Base-by-base conservation (phyloP, 2,797 vertebrate species). In the Parauchenoglanis punctatus region DNA sequence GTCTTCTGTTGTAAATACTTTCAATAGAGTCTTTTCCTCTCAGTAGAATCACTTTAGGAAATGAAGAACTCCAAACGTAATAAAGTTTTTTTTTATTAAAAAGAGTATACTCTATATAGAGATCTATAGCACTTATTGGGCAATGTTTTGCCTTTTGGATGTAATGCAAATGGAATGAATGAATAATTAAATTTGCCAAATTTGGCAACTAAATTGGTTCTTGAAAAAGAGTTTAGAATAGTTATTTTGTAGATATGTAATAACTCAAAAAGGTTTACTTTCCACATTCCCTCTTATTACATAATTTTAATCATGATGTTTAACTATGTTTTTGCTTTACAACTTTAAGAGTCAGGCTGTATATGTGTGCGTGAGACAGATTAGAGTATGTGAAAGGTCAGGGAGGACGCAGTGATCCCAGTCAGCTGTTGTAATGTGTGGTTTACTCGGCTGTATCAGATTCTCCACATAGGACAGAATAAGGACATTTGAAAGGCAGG, bases 361-460 rank as follows among this genome's bases (percentile, higher is more conserved):
- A 52, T 61, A 31, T 8, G 46, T 73, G 56, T 46, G 17, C 7
- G 75, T 73, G 67, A 54, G 82, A 54, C 49, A 49, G 83, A 78
- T 35, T 46, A 83, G 49, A 61, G 44, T 59, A 85, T 88, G 87
- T 82, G 75, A 77, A 86, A 86, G 90, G 85, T 91, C 87, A 89
- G 80, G 44, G 52, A 86, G 84, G 87, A 78, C 61, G 12, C 35
- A 44, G 67, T 92, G 90, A 94, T 93, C 93, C 90, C 84, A 90
- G 91, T 94, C 92, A 94, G 92, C 93, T 93, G 90, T 87, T 91
- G 88, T 88, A 89, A 89, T 93, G 91, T 91, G 90, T 91, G 90
- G 88, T 89, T 94, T 92, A 87, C 81, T 89, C 73, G 68, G 87
- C 88, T 87, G 89, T 75, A 88, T 88, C 89, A 89, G 86, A 87